Evolutionary conservation across 2,797 vertebrate genomes (phyloP).

Genomic region (Enteromius paludinosus): DNA sequence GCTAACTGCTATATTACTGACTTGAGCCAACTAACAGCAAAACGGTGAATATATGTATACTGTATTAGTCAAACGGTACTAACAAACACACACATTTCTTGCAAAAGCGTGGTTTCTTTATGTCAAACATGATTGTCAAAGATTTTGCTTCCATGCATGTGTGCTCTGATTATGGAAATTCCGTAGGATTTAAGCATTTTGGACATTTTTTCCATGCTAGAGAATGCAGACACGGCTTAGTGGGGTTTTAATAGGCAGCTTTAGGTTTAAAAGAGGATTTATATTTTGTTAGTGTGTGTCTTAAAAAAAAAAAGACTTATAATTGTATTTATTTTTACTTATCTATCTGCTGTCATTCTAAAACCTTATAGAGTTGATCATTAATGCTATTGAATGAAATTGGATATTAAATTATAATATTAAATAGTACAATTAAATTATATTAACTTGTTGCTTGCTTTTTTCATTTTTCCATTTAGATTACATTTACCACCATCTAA

Average conservation of each 20-base stretch:
- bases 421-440: background rate
- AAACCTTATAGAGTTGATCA: background rate
- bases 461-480: background rate
- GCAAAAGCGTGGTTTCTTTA: background rate
- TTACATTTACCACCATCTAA: background rate
- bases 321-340: background rate
- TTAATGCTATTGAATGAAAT: background rate
- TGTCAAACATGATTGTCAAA: background rate
- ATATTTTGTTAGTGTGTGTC: constrained; percentile 29
- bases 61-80: background rate
- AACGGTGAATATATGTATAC: background rate
- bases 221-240: constrained; percentile 54
- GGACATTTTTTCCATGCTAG: constrained; percentile 51
- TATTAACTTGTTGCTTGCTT: background rate
- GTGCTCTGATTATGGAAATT: constrained; percentile 33
- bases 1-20: constrained; percentile 35
- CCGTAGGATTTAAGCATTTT: constrained; percentile 52
- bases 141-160: constrained; percentile 15
- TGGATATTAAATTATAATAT: background rate
- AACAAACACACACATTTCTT: background rate
- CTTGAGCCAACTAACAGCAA: constrained; percentile 3
- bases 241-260: constrained; percentile 48
- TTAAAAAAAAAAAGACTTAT: constrained; percentile 53
- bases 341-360: background rate
- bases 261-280: constrained; percentile 55